phyloP scores from a whole-genome alignment of 1,140 invertebrate genomes.

The Calephelis virginiensis region DNA sequence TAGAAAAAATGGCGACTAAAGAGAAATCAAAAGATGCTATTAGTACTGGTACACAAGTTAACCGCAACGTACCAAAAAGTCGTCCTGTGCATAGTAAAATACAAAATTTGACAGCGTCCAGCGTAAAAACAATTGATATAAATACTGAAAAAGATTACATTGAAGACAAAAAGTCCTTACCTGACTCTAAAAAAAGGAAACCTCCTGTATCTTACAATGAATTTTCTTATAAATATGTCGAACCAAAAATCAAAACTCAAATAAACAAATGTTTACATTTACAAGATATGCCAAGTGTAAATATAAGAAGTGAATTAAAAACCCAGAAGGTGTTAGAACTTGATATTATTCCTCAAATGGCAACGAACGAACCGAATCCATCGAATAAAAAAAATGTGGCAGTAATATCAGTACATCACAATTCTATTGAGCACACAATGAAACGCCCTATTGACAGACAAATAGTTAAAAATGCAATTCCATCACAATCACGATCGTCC shows the following conservation, averaged over 20 bases:
- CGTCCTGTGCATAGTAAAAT: conserved; percentile 23
- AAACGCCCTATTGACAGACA: conserved; percentile 16
- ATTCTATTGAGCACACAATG: conserved; percentile 20
- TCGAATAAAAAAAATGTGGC: conserved; percentile 49
- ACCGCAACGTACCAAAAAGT: conserved; percentile 35
- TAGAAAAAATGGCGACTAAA: conserved; percentile 29
- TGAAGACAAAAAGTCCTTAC: conserved; percentile 32
- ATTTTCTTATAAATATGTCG: conserved; percentile 48
- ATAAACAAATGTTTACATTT: conserved; percentile 47
- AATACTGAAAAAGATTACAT: conserved; percentile 30
- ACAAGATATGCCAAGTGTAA: conserved; percentile 70
- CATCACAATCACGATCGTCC: conserved; percentile 15
- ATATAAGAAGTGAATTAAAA: conserved; percentile 72
- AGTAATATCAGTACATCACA: conserved; percentile 54
- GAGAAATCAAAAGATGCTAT: conserved; percentile 39
- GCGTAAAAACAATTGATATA: conserved; percentile 53
- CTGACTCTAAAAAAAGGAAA: conserved; percentile 29
- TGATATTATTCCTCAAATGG: conserved; percentile 62
- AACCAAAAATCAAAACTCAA: conserved; percentile 37
- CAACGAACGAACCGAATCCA: conserved; percentile 21
- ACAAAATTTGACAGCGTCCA: conserved; percentile 50
- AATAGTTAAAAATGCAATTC: background rate
- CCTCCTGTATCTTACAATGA: conserved; percentile 51
- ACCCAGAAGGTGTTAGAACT: conserved; percentile 69
- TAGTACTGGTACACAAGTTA: conserved; percentile 39